These are phyloP conservation scores for Drosophila ficusphila DNA, from an alignment of 1,140 invertebrate species.

Conservation along the genomic window DNA sequence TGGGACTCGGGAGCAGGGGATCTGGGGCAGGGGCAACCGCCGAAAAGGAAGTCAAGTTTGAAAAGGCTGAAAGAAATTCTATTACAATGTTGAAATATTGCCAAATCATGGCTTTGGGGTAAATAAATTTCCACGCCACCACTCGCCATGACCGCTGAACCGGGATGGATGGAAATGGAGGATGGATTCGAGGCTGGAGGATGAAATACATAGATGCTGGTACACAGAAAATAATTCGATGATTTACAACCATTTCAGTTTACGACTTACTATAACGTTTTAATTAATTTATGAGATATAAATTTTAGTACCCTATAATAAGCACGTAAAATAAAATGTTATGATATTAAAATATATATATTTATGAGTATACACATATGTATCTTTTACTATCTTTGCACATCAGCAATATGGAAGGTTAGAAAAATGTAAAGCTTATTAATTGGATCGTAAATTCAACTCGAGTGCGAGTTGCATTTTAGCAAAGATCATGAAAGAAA, in stretches of 20 bases:
- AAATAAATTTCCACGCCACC: conserved; percentile 77
- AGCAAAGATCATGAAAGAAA: neutral
- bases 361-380: too few relatives aligned
- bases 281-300: too few relatives aligned
- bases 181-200: conserved; percentile 7
- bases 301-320: too few relatives aligned
- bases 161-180: conserved; percentile 33
- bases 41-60: conserved; percentile 59
- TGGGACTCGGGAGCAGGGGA: neutral
- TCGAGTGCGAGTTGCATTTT: too few relatives aligned
- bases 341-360: neutral
- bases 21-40: conserved; percentile 7
- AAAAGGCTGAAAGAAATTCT: conserved; percentile 70
- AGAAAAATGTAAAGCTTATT: too few relatives aligned
- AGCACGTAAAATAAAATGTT: neutral
- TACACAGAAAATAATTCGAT: conserved; percentile 12
- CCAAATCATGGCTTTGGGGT: conserved; percentile 79
- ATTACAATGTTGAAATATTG: conserved; percentile 82
- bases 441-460: too few relatives aligned
- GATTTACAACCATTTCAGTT: too few relatives aligned
- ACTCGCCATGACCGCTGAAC: conserved; percentile 72
- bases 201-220: conserved; percentile 32
- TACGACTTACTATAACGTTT: too few relatives aligned
- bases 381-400: too few relatives aligned
- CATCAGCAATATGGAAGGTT: too few relatives aligned